Base-by-base conservation (phyloP, 2,888 invertebrate species). In the Sinotaia quadrata region DNA sequence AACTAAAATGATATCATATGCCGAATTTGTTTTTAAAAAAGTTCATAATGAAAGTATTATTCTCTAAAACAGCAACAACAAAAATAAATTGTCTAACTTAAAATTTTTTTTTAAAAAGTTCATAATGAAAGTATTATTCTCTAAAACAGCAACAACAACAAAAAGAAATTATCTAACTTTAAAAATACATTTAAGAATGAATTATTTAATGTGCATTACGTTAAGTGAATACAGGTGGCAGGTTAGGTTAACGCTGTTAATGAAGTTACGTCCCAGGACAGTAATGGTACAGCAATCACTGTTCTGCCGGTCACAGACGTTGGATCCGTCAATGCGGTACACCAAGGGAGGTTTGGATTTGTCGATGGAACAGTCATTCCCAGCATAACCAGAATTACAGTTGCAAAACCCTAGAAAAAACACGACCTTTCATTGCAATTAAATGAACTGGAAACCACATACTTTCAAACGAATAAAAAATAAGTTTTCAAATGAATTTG, bases 301-400 rank as follows among this genome's bases (percentile, higher is more conserved):
- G 24, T 54, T 41, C 12, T n/a, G 27, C 0, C 51, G n/a, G 44
- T 81, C 77, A 75, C 81, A 81, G 12, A 75, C 29, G n/a, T 67
- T 72, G 7, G 73, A 68, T 5, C 68, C 72, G 5, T 73, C 57
- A 34, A 77, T 62, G 5, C 54, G 59, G 62, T 61, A 56, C 15
- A 81, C 27, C 8, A 59, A n/a, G 21, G 81, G 82, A 27, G 81
- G 77, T 8, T 37, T 51, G 12, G 27, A 68, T 31, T 73, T 41
- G 61, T 78, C 61, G 2, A 82, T 71, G 34, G 78, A 76, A 54
- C 82, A 82, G 54, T 78, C 81, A 27, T 67, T 71, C 0, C 81
- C 82, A 8, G 37, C 71, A 69, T 67, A 80, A 27, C 72, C 70
- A 4, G 18, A 15, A 49, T 72, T 36, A 61, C 82, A 82, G 0